Conservation (phyloP, 2,888 invertebrate species). For the Scrobipalpa costella region DNA sequence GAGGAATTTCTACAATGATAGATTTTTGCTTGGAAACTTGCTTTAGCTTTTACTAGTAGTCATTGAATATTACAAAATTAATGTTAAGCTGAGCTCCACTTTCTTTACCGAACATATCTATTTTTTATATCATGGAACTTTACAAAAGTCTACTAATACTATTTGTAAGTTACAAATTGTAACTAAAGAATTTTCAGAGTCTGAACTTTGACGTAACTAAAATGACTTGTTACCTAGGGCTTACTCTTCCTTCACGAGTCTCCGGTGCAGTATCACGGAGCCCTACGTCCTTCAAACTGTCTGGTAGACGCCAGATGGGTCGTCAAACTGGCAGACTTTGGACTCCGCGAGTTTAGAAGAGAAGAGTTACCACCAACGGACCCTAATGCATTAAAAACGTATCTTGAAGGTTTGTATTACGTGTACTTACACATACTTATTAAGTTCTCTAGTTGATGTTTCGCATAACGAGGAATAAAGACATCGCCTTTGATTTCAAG, state of each 20-base stretch:
- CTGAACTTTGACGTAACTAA: not conserved
- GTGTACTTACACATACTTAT: no score
- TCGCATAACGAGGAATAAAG: not conserved
- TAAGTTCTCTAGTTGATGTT: not conserved
- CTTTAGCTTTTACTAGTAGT: not conserved
- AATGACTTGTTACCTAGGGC: constrained; percentile 80
- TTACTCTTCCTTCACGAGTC: constrained; percentile 95
- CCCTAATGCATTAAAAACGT: constrained; percentile 81
- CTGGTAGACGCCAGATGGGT: constrained; percentile 97
- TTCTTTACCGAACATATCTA: no score
- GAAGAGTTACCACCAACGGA: constrained; percentile 86
- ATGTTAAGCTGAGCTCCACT: no score
- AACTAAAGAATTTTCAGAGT: not conserved
- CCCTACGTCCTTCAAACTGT: constrained; percentile 94
- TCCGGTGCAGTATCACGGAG: constrained; percentile 92
- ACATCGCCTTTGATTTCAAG: no score
- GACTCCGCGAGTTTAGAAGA: constrained; percentile 91
- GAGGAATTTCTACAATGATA: not conserved
- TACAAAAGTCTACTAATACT: no score
- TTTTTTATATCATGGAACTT: no score
- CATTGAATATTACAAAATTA: not conserved
- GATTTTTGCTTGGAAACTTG: no score
- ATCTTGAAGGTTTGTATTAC: constrained; percentile 86
- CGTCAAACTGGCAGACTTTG: constrained; percentile 95
- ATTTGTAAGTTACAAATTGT: no score